Evolutionary conservation across 2,797 vertebrate species (phyloP).

Genomic region (Anisognathus igniventris): DNA sequence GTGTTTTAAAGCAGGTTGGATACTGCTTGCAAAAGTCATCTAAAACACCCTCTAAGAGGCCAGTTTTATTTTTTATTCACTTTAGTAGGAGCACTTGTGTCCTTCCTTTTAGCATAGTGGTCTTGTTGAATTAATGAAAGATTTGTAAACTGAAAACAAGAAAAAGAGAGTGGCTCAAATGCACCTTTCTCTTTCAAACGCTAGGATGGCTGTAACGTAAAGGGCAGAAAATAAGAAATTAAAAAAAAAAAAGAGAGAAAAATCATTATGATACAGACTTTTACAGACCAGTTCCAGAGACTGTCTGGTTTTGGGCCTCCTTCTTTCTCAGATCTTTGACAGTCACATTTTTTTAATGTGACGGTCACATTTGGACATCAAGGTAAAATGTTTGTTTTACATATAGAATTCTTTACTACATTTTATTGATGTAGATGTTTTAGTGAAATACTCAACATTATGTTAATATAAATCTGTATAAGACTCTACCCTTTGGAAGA

Average conservation of each 20-base stretch:
- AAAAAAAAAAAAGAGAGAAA: neutral
- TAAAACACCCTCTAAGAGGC: neutral
- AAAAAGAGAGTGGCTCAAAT: neutral
- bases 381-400: neutral
- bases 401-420: neutral
- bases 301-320: neutral
- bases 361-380: conserved; percentile 8
- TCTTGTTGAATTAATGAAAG: neutral
- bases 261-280: neutral
- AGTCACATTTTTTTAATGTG: neutral
- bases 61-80: neutral
- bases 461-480: neutral
- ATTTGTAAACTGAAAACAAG: neutral
- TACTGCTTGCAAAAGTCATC: neutral
- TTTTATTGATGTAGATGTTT: neutral
- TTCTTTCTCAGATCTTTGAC: neutral
- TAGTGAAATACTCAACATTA: neutral
- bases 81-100: neutral
- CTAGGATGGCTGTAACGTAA: neutral
- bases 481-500: neutral
- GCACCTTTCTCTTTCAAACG: neutral
- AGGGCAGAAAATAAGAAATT: neutral
- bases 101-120: neutral
- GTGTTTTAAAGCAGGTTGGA: neutral
- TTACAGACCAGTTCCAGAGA: neutral